Conservation (phyloP, 35 echinoderm and acorn worm species). For the Amphiura filiformis region DNA sequence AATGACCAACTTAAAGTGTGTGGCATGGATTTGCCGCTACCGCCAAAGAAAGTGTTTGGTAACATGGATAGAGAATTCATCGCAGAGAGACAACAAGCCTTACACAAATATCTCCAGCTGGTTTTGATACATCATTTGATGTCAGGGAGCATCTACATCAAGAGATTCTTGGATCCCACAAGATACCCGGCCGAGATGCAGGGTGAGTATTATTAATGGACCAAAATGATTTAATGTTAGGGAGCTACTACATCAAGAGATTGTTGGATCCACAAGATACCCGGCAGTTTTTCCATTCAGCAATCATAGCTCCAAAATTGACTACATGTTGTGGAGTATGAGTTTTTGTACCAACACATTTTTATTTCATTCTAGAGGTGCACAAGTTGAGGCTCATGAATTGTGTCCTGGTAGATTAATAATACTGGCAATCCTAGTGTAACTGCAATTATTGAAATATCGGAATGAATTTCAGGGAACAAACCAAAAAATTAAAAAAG, state of each 20-base stretch:
- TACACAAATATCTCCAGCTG: slow-evolving; percentile 75
- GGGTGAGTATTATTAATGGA: slow-evolving; percentile 66
- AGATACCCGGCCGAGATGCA: slow-evolving; percentile 81
- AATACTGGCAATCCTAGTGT: too few species aligned
- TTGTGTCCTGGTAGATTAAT: too few species aligned
- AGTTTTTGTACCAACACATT: too few species aligned
- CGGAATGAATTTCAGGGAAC: too few species aligned
- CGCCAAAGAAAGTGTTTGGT: slow-evolving; percentile 94
- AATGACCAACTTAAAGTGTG: slow-evolving; percentile 79
- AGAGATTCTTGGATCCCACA: slow-evolving; percentile 81
- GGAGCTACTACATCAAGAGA: background rate
- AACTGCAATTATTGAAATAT: too few species aligned
- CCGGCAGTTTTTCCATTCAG: background rate
- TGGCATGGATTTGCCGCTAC: slow-evolving; percentile 77
- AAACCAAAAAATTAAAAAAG: too few species aligned
- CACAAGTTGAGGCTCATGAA: too few species aligned
- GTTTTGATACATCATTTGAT: slow-evolving; percentile 78
- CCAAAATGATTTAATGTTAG: too few species aligned
- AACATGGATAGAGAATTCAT: slow-evolving; percentile 99
- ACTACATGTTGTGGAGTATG: too few species aligned
- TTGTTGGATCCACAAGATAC: background rate
- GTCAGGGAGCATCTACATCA: slow-evolving; percentile 56
- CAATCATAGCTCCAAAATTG: background rate
- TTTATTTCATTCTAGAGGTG: too few species aligned
- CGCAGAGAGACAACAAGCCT: slow-evolving; percentile 78